phyloP scores from a whole-genome alignment of 2,113 vertebrate genomes.

The Lepus europaeus region DNA sequence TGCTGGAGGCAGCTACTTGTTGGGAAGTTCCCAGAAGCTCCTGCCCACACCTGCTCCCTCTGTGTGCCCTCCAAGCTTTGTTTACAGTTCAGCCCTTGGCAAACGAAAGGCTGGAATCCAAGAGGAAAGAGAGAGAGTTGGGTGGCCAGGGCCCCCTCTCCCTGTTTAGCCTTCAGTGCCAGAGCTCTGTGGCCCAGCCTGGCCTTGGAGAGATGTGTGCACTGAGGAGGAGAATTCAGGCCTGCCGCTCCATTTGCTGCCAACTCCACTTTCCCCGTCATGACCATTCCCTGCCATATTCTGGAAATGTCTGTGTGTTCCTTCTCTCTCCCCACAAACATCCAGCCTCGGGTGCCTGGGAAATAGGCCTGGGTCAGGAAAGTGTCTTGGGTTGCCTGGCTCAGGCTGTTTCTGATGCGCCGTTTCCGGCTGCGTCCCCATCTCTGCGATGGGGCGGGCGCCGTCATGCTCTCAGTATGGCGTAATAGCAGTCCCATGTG shows the following conservation, averaged over 20 bases:
- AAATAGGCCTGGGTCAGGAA: not conserved
- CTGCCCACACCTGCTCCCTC: conserved; percentile 68
- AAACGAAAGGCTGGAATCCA: conserved; percentile 35
- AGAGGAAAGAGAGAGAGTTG: conserved; percentile 54
- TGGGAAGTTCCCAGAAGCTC: conserved; percentile 70
- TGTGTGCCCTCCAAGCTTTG: conserved; percentile 66
- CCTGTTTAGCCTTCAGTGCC: conserved; percentile 25
- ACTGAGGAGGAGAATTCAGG: conserved; percentile 52
- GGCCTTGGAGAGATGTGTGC: conserved; percentile 26
- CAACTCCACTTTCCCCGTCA: conserved; percentile 59
- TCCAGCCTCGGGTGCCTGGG: not conserved
- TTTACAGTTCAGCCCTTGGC: conserved; percentile 72
- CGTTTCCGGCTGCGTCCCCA: not conserved
- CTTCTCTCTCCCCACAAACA: conserved; percentile 23
- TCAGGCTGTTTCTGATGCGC: not conserved
- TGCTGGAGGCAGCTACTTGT: conserved; percentile 67
- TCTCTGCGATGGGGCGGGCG: not conserved
- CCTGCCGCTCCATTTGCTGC: conserved; percentile 59
- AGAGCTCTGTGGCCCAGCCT: conserved; percentile 12
- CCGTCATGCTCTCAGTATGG: not conserved
- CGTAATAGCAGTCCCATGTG: not conserved
- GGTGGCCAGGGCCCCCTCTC: conserved; percentile 59
- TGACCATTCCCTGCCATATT: conserved; percentile 34
- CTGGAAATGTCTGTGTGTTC: conserved; percentile 39
- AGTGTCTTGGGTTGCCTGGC: not conserved